These are phyloP conservation scores for Horisme vitalbata DNA, from an alignment of 2,888 invertebrate species.

Conservation along the genomic window DNA sequence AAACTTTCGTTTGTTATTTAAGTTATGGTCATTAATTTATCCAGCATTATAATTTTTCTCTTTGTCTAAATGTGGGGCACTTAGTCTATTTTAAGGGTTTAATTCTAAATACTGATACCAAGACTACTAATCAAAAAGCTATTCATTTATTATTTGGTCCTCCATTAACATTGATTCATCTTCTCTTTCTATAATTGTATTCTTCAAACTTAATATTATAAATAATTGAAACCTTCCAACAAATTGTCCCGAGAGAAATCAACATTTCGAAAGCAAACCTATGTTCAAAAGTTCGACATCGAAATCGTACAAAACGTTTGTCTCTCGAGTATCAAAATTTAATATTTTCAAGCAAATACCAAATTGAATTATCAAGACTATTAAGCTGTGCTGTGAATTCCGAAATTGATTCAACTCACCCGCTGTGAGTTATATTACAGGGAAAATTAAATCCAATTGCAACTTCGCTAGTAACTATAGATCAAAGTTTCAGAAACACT, in stretches of 20 bases:
- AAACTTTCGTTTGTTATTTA: too few species aligned
- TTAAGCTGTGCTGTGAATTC: constrained; percentile 44
- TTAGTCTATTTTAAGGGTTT: too few species aligned
- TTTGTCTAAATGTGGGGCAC: too few species aligned
- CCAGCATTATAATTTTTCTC: too few species aligned
- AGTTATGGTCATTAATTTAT: too few species aligned
- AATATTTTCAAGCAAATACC: constrained; percentile 51
- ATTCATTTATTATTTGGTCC: too few species aligned
- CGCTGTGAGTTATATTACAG: constrained; percentile 56
- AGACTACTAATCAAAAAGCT: too few species aligned
- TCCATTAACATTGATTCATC: too few species aligned
- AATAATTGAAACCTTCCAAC: constrained; percentile 17
- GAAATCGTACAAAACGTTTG: constrained; percentile 39
- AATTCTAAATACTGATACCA: too few species aligned
- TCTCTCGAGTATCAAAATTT: constrained; percentile 53
- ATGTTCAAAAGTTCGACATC: constrained; percentile 27
- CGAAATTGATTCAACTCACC: constrained; percentile 60
- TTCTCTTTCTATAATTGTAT: not conserved
- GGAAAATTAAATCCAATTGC: constrained; percentile 29
- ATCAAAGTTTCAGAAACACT: constrained; percentile 11
- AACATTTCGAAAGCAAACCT: constrained; percentile 21
- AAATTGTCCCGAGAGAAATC: constrained; percentile 20
- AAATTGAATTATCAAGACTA: constrained; percentile 61
- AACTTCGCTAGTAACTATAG: constrained; percentile 9
- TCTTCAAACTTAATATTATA: constrained; percentile 1